Base-by-base conservation (phyloP, 2,113 vertebrate species). In the Scytalopus superciliaris region DNA sequence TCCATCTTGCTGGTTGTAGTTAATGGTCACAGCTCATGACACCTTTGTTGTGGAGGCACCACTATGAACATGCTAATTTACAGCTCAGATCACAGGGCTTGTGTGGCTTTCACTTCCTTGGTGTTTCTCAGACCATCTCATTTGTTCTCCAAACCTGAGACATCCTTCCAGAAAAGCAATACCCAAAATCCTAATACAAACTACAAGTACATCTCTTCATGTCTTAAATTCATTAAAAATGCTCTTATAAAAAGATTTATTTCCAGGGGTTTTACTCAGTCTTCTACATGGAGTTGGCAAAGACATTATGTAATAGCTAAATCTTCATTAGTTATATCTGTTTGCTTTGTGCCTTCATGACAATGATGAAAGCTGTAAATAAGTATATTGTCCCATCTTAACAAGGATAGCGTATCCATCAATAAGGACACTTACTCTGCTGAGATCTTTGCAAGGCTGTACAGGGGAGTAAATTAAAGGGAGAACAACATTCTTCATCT, bases 281-380 rank as follows among this genome's bases (percentile, higher is more conserved):
- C 39, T 96, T 62, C 47, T 83, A 47, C 68, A 67, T n/a, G 49
- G 67, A 74, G 59, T 23, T 88, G 82, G 82, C 56, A 84, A 87
- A 91, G 76, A 49, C 40, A 37, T 96, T 92, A 88, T 64, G 82
- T 68, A 95, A 94, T 73, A 90, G 68, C 83, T 95, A 94, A 84
- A 94, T 96, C 94, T 96, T 96, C 93, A 91, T 97, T 95, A 93
- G 79, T 96, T 90, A 74, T 91, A 64, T 94, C 91, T 74, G 89
- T 96, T 96, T 96, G 89, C 92, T 96, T 96, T 96, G 79, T 94
- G 95, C 60, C 60, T 68, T 74, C 4, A 4, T 93, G 95, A 93
- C 95, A 97, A 53, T 89, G 94, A 95, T 94, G 88, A 50, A 97
- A 91, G 90, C 85, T 86, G 88, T 94, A 96, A 96, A 96, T 96